These are phyloP conservation scores for Apeira syringaria DNA, from an alignment of 2,888 invertebrate genomes.

Conservation along the genomic window DNA sequence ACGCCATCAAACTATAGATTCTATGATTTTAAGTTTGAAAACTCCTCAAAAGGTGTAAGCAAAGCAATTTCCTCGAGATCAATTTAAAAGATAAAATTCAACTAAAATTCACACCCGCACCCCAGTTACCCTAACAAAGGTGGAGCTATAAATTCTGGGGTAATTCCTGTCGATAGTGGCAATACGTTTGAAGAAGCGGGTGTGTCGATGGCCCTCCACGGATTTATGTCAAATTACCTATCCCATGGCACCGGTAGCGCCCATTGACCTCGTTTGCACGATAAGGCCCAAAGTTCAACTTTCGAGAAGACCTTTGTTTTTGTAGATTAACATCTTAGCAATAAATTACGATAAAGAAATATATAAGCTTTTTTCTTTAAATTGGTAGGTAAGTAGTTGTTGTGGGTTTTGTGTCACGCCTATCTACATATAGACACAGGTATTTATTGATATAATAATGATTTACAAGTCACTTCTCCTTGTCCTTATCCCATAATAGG, in stretches of 20 bases:
- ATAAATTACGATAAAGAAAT: constrained; percentile 42
- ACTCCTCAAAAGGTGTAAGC: too few relatives aligned
- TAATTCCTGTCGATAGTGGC: constrained; percentile 53
- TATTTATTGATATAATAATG: too few relatives aligned
- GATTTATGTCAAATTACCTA: constrained; percentile 77
- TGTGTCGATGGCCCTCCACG: constrained; percentile 60
- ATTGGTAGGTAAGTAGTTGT: too few relatives aligned
- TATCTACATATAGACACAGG: too few relatives aligned
- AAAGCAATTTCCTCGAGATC: background rate
- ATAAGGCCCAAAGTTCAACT: constrained; percentile 32
- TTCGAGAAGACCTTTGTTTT: background rate
- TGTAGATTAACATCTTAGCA: constrained; percentile 17
- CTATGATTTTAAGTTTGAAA: too few relatives aligned
- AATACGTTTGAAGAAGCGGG: constrained; percentile 57
- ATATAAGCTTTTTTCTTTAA: too few relatives aligned
- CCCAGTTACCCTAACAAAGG: constrained; percentile 42
- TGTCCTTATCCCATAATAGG: too few relatives aligned
- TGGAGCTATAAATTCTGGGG: constrained; percentile 48
- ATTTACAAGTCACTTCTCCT: too few relatives aligned
- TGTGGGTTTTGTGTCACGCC: too few relatives aligned
- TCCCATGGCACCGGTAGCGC: constrained; percentile 53
- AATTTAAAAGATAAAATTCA: constrained; percentile 16
- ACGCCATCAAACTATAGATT: too few relatives aligned
- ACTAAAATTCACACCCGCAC: constrained; percentile 17
- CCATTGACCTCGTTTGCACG: constrained; percentile 61